Evolutionary conservation across 2,113 vertebrate genomes (phyloP).

Genomic region (Prionailurus bengalensis): DNA sequence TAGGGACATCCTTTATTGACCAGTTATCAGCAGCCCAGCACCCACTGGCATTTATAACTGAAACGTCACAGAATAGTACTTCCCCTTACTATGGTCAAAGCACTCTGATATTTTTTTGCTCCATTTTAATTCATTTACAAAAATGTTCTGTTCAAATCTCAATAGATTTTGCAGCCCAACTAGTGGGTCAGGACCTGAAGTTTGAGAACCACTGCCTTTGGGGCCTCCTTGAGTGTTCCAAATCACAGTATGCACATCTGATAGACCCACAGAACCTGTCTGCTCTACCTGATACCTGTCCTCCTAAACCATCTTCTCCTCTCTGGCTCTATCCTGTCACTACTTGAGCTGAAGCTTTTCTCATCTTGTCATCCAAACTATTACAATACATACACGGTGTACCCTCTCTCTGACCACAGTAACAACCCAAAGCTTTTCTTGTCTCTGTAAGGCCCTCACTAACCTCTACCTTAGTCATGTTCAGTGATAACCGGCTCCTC

Average conservation of each 20-base stretch:
- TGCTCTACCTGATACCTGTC: not conserved
- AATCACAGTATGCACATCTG: not conserved
- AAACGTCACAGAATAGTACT: not conserved
- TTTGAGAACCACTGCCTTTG: not conserved
- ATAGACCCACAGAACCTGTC: not conserved
- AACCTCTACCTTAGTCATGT: not conserved
- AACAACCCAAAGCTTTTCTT: not conserved
- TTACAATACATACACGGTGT: rapidly evolving
- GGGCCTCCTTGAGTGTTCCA: not conserved
- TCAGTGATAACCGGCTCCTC: not conserved
- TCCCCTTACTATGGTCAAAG: not conserved
- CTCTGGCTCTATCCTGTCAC: too few relatives aligned
- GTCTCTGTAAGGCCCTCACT: not conserved
- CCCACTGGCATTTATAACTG: not conserved
- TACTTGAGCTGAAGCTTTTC: not conserved
- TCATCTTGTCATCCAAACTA: not conserved
- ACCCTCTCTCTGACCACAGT: not conserved
- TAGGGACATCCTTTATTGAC: not conserved
- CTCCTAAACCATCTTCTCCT: not conserved
- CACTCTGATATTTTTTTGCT: not conserved
- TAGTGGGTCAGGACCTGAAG: not conserved
- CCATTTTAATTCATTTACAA: not conserved
- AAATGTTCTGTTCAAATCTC: not conserved
- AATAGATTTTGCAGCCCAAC: not conserved
- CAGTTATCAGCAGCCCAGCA: not conserved